A percentile compares a stretch with the other conserved stretches of the same genome.
phyloP scores from a whole-genome alignment of 2,113 vertebrate species.

The Pycnonotus jocosus region DNA sequence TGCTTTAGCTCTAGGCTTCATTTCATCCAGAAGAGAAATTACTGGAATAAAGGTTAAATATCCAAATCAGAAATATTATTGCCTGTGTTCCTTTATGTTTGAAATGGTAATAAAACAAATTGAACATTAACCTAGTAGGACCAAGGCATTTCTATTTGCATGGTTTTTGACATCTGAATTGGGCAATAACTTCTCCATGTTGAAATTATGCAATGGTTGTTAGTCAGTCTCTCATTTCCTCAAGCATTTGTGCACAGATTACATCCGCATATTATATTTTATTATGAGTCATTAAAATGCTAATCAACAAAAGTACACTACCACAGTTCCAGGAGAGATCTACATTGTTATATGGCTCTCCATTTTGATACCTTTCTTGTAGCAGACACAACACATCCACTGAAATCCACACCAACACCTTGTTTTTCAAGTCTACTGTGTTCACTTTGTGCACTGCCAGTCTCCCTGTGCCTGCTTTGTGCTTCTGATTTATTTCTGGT shows the following conservation, averaged over 20 bases:
- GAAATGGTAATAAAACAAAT: constrained; percentile 42
- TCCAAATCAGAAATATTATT: constrained; percentile 42
- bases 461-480: neutral
- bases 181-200: constrained; percentile 43
- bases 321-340: neutral
- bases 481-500: neutral
- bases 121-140: constrained; percentile 46
- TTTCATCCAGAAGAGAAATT: constrained; percentile 24
- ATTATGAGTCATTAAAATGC: constrained; percentile 56
- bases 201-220: constrained; percentile 35
- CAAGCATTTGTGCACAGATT: constrained; percentile 45
- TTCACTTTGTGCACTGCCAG: neutral
- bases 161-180: constrained; percentile 35
- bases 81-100: constrained; percentile 15
- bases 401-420: neutral
- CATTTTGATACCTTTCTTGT: neutral
- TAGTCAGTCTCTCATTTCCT: constrained; percentile 56
- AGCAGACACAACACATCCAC: neutral
- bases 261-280: constrained; percentile 44
- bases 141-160: constrained; percentile 11
- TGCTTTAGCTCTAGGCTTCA: neutral
- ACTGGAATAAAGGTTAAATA: constrained; percentile 49
- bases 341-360: neutral
- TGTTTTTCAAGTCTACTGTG: neutral
- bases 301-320: constrained; percentile 5